These are phyloP conservation scores for Pocota personata DNA, from an alignment of 2,888 invertebrate genomes.

Conservation along the genomic window DNA sequence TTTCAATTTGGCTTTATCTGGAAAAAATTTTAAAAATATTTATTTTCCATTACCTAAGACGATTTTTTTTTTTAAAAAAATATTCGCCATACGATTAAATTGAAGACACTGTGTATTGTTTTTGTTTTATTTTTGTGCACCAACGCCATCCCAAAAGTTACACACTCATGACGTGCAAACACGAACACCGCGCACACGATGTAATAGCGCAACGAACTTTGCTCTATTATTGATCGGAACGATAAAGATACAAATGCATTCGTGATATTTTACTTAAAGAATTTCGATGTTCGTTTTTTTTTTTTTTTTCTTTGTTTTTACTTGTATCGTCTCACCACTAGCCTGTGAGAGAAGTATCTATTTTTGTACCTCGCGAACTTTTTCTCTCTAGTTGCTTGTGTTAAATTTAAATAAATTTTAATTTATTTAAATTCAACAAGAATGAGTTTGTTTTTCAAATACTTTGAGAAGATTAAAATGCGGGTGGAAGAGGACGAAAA, in stretches of 20 bases:
- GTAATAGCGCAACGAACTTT: slow-evolving; percentile 64
- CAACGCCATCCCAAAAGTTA: neutral
- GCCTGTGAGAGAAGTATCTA: slow-evolving; percentile 11
- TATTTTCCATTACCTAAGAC: slow-evolving; percentile 21
- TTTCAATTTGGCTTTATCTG: slow-evolving; percentile 44
- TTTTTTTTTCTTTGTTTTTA: neutral
- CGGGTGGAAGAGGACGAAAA: neutral
- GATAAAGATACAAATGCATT: slow-evolving; percentile 27
- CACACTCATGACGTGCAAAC: slow-evolving; percentile 30
- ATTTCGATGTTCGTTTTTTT: neutral
- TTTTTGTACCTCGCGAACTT: slow-evolving; percentile 10
- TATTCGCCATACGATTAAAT: slow-evolving; percentile 52
- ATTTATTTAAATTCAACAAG: slow-evolving; percentile 5
- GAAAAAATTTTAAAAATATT: slow-evolving; percentile 28
- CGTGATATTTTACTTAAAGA: slow-evolving; percentile 13
- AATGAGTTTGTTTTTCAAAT: slow-evolving; percentile 6
- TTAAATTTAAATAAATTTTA: slow-evolving; percentile 14
- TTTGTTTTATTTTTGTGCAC: neutral
- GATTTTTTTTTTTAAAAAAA: neutral
- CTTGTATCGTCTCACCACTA: neutral
- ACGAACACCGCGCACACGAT: slow-evolving; percentile 7
- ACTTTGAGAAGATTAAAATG: slow-evolving; percentile 4
- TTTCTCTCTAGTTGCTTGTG: neutral
- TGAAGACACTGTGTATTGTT: slow-evolving; percentile 39
- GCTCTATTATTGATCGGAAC: slow-evolving; percentile 32